A percentile compares a stretch with the other conserved stretches of the same genome.
These are phyloP conservation scores for Pseudanteris insignis DNA, from an alignment of 2,888 invertebrate species.

Conservation along the genomic window DNA sequence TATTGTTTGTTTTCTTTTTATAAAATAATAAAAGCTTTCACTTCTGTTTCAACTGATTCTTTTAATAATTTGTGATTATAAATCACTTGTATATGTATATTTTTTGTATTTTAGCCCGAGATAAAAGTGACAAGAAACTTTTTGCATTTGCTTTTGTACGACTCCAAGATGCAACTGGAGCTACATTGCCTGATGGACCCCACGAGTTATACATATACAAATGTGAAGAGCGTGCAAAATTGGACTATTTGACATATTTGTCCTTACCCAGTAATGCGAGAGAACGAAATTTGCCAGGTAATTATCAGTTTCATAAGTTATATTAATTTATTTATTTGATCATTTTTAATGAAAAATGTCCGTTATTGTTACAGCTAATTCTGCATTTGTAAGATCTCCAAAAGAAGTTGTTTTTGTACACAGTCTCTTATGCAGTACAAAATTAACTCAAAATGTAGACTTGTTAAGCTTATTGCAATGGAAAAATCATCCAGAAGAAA, in stretches of 20 bases:
- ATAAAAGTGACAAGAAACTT: conserved; percentile 89
- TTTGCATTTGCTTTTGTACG: conserved; percentile 92
- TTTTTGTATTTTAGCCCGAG: conserved; percentile 72
- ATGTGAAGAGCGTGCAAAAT: conserved; percentile 83
- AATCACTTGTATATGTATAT: neutral
- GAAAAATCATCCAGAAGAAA: conserved; percentile 88
- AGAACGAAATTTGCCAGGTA: conserved; percentile 58
- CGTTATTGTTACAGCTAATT: conserved; percentile 50
- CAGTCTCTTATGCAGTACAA: conserved; percentile 93
- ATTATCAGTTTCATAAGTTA: too few species aligned
- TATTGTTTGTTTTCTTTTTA: too few species aligned
- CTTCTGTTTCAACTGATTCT: too few species aligned
- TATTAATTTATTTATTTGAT: too few species aligned
- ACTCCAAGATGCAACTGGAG: conserved; percentile 90
- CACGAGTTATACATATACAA: conserved; percentile 94
- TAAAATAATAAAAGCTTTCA: too few species aligned
- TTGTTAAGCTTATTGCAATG: conserved; percentile 88
- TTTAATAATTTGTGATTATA: neutral
- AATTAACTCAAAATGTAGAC: conserved; percentile 94
- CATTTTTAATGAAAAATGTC: too few species aligned
- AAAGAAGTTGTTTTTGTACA: conserved; percentile 85
- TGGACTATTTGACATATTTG: conserved; percentile 70
- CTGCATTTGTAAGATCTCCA: conserved; percentile 77
- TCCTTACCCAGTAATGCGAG: conserved; percentile 64
- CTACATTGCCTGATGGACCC: conserved; percentile 85